Base-by-base conservation (phyloP, 2,113 vertebrate species). In the Macquaria ambigua region DNA sequence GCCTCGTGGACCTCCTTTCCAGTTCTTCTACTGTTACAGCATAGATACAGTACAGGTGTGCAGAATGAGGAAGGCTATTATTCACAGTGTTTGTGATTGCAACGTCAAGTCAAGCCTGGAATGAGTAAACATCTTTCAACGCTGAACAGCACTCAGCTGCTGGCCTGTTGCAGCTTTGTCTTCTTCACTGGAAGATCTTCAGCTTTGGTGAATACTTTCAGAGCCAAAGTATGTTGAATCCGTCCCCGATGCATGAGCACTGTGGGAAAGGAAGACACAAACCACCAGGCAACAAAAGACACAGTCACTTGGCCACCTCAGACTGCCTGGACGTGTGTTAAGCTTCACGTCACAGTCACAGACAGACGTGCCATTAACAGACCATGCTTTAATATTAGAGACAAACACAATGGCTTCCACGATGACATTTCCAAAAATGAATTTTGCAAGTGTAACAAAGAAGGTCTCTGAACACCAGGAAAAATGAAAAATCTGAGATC, bases 1-100 rank as follows among this genome's bases (percentile, higher is more conserved):
- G 83, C 90, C 89, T 89, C 6, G 0, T 74, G 89, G 92, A 88
- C 90, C 87, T 74, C 68, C 6, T 64, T 56, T 69, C 69, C 7
- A 16, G 8, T 37, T 8, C 21, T n/a, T 58, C 7, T 79, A 39
- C 82, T 39, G 10, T 70, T 25, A 3, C 34, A 80, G 71, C 9
- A 3, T 14, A 71, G 59, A 86, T 66, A 56, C 56, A 77, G 58
- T 8, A 37, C 80, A 83, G 76, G 81, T 82, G 75, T 76, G 80
- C 34, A 21, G 50, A 21, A 53, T 3, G 4, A 62, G 48, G 20
- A 61, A 48, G 7, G 62, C 39, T 74, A 15, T 86, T 64, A 61
- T 50, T 78, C 52, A 21, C 50, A 15, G 59, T 39, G 63, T 75
- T 48, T 66, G 70, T 78, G 41, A 81, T 61, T 59, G 64, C 56